Conservation (phyloP, 2,888 invertebrate species). For the Brachypalpus laphriformis region DNA sequence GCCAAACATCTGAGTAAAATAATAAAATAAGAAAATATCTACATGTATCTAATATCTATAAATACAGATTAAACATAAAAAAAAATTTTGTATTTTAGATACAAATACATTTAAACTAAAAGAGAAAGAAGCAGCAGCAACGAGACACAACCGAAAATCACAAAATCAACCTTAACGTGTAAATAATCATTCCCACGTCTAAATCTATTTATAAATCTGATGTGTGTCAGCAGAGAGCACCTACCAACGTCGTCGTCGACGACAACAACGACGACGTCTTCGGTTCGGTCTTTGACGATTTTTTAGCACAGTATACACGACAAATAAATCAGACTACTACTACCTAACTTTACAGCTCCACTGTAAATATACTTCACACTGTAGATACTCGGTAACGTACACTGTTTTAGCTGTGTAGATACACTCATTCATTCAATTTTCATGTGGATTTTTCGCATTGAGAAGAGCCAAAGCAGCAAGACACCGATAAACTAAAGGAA, state of each 20-base stretch:
- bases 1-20: conserved; percentile 33
- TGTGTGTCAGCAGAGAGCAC: conserved; percentile 75
- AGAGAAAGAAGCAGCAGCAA: conserved; percentile 22
- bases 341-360: conserved; percentile 52
- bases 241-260: conserved; percentile 41
- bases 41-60: conserved; percentile 60
- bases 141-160: conserved; percentile 55
- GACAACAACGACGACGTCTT: conserved; percentile 6
- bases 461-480: conserved; percentile 13
- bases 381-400: too few species aligned
- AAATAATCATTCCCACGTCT: conserved; percentile 77
- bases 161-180: conserved; percentile 73
- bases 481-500: conserved; percentile 47
- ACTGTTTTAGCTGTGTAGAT: too few species aligned
- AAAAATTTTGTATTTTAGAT: conserved; percentile 19
- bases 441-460: not conserved
- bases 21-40: conserved; percentile 25
- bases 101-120: conserved; percentile 34
- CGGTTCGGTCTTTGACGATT: conserved; percentile 32
- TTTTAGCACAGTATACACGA: conserved; percentile 24
- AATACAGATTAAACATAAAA: conserved; percentile 55
- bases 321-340: conserved; percentile 40
- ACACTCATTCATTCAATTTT: conserved; percentile 46
- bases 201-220: conserved; percentile 79
- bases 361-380: conserved; percentile 36